Evolutionary conservation across 2,888 invertebrate genomes (phyloP), one percentile per base, ranked within the genome.

Genomic region (Lapara coniferarum): DNA sequence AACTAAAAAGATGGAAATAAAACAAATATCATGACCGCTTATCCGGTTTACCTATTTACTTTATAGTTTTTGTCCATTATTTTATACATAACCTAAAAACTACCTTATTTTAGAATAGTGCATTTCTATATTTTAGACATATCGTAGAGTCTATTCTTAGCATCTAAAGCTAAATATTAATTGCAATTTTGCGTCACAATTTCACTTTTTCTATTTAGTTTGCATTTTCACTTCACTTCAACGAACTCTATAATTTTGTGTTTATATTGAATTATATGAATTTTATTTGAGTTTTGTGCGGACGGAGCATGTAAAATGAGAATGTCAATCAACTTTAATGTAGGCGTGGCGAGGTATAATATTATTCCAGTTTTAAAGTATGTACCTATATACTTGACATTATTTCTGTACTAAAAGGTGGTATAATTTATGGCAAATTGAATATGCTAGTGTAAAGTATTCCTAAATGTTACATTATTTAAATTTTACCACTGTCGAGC

Each of bases 211-310:
- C 59, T 16, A 16, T 59, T 46, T 10, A 59, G 59, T 46, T 44
- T 59, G 59, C 59, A 59, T 59, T 59, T 63, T 19, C 19, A 63
- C 49, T 49, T 49, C 46, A 63, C 19, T 49, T 49, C 49, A 59
- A 59, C 46, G 46, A 59, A 46, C 19, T 63, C 12, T 59, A 49
- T 19, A 49, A 13, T 25, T 46, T 63, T 19, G 63, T 19, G 13
- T 63, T 63, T 13, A 25, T 63, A 46, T 63, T 63, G 13, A 63
- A 49, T 19, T 46, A 46, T 49, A 19, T 63, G 13, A 19, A 49
- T 19, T 19, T 19, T 49, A 7, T 14, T 12, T 63, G 19, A 19
- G 10, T 63, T 56, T n/a, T n/a, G n/a, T 44, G 16, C 10, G 55
- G 16, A 44, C 44, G n/a, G 37, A 14, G 59, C 59, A 16, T 59